A percentile compares a stretch with the other conserved stretches of the same genome.
Conservation (phyloP, 2,797 vertebrate genomes). For the Lepidocolaptes lacrymiger region DNA sequence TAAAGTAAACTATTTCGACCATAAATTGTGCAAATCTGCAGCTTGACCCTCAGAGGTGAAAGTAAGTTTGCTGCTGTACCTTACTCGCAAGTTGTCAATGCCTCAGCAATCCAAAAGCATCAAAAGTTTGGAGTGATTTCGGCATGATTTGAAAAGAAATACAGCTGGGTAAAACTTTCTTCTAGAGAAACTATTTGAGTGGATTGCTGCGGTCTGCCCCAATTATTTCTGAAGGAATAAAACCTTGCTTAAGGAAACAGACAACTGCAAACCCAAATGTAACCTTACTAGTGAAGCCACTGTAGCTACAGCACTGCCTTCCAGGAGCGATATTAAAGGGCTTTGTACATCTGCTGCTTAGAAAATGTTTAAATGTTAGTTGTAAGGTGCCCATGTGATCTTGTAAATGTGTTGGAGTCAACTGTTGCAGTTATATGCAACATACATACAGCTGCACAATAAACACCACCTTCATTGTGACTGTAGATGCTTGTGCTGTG, state of each 20-base stretch:
- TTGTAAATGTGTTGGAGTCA: not conserved
- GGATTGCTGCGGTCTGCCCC: not conserved
- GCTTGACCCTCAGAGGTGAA: not conserved
- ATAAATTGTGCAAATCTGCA: not conserved
- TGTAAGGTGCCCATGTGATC: not conserved
- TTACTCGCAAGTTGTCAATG: not conserved
- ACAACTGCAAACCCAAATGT: not conserved
- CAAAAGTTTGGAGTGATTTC: not conserved
- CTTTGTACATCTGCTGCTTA: not conserved
- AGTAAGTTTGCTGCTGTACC: not conserved
- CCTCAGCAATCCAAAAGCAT: not conserved
- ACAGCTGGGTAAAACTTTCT: not conserved
- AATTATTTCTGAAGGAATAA: not conserved
- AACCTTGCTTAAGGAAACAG: not conserved
- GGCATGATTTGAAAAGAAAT: not conserved
- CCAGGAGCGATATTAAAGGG: not conserved
- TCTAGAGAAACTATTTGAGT: not conserved
- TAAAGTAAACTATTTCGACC: not conserved
- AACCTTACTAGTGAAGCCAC: not conserved
- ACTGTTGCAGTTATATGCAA: not conserved
- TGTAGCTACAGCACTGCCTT: not conserved
- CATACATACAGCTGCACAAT: not conserved
- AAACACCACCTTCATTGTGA: rapidly evolving
- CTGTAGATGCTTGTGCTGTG: not conserved
- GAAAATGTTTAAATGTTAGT: not conserved